Conservation (phyloP, 2,113 vertebrate genomes). For the Zapus hudsonius region DNA sequence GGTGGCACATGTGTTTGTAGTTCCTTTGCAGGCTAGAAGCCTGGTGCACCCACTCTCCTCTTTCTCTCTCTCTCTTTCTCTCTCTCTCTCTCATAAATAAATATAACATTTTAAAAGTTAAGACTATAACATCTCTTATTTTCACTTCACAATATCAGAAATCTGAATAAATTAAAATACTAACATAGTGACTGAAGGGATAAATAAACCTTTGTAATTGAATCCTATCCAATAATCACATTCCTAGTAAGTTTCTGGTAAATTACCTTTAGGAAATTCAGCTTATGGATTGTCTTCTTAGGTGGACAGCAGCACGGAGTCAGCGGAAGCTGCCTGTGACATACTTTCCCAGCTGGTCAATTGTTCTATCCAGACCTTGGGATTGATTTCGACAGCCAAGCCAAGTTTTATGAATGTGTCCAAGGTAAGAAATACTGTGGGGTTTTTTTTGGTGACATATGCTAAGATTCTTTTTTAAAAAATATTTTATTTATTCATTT, state of each 20-base stretch:
- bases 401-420: conserved; percentile 95
- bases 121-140: not conserved
- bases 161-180: conserved; percentile 11
- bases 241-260: not conserved
- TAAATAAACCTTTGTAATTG: not conserved
- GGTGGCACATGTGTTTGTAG: too few relatives aligned
- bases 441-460: not conserved
- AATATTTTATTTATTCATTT: too few relatives aligned
- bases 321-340: conserved; percentile 93
- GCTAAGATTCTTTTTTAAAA: not conserved
- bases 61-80: too few relatives aligned
- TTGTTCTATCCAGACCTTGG: conserved; percentile 93
- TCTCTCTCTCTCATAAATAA: too few relatives aligned
- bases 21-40: too few relatives aligned
- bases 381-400: conserved; percentile 93
- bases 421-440: conserved; percentile 84
- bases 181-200: not conserved
- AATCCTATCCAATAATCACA: conserved; percentile 18
- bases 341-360: conserved; percentile 95
- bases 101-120: too few relatives aligned
- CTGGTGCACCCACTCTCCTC: too few relatives aligned
- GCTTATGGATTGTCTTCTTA: conserved; percentile 74
- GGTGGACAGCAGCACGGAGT: conserved; percentile 94
- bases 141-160: not conserved
- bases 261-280: not conserved